Conservation (phyloP, 2,797 vertebrate species). For the Melanotaenia pygmaea region DNA sequence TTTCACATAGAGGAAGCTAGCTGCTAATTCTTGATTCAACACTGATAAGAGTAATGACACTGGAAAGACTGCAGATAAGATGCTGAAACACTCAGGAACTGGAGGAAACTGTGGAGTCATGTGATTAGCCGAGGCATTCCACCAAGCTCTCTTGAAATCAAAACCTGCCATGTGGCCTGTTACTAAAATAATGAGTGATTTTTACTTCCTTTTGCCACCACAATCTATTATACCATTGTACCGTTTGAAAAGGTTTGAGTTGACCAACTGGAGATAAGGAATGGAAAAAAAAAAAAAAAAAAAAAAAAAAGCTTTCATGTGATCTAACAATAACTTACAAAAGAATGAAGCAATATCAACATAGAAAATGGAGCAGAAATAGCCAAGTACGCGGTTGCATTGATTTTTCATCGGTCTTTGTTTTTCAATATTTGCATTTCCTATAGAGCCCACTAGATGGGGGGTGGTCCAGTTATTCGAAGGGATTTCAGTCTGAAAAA, state of each 20-base stretch:
- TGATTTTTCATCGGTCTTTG: not conserved
- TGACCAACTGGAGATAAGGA: not conserved
- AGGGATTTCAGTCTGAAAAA: slow-evolving; percentile 6
- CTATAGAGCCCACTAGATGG: slow-evolving; percentile 67
- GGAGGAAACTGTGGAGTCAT: not conserved
- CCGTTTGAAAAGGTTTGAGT: not conserved
- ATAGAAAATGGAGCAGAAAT: not conserved
- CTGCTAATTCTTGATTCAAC: not conserved
- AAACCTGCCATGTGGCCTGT: not conserved
- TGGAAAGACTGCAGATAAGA: not conserved
- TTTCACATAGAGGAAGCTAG: not conserved
- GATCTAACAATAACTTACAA: not conserved
- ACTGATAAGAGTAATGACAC: not conserved
- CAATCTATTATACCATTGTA: not conserved
- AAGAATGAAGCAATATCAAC: not conserved
- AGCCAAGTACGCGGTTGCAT: not conserved
- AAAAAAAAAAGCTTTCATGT: not conserved
- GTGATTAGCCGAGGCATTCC: not conserved
- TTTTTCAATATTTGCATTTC: slow-evolving; percentile 38
- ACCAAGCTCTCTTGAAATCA: not conserved
- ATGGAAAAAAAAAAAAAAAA: not conserved
- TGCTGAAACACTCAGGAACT: not conserved
- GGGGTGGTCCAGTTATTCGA: slow-evolving; percentile 25
- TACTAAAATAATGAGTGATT: not conserved
- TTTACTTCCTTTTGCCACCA: not conserved